Evolutionary conservation across 2,888 invertebrate genomes (phyloP).

Genomic region (Drosophila neonasuta): DNA sequence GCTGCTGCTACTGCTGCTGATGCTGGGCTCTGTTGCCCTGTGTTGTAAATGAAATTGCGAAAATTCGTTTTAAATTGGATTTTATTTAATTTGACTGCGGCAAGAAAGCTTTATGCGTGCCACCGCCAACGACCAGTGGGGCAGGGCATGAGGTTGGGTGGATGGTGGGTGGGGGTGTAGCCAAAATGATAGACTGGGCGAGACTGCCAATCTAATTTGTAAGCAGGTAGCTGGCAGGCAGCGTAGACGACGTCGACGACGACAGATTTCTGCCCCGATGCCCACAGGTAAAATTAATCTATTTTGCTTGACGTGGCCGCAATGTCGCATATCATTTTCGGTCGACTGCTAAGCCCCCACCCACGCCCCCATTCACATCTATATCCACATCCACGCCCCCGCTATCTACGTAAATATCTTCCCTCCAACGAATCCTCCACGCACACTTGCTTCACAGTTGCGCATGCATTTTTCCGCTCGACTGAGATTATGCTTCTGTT

Average conservation of each 20-base stretch:
- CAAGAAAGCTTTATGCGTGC: slow-evolving; percentile 53
- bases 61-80: slow-evolving; percentile 79
- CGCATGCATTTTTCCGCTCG: slow-evolving; percentile 70
- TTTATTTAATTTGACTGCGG: slow-evolving; percentile 74
- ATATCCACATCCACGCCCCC: not conserved
- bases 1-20: slow-evolving; percentile 11
- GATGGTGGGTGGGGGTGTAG: not conserved
- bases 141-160: not conserved
- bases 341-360: slow-evolving; percentile 15
- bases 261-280: slow-evolving; percentile 63
- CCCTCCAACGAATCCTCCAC: slow-evolving; percentile 16
- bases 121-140: slow-evolving; percentile 1
- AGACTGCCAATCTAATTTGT: slow-evolving; percentile 55
- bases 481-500: slow-evolving; percentile 71
- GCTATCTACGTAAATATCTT: slow-evolving; percentile 40
- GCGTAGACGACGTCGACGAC: slow-evolving; percentile 9
- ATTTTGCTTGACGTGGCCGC: slow-evolving; percentile 74
- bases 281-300: slow-evolving; percentile 74
- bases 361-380: not conserved
- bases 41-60: slow-evolving; percentile 72
- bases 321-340: slow-evolving; percentile 73
- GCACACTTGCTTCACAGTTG: slow-evolving; percentile 21
- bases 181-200: slow-evolving; percentile 28
- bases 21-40: slow-evolving; percentile 30
- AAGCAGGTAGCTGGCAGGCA: slow-evolving; percentile 32